phyloP scores from a whole-genome alignment of 2,888 invertebrate genomes.

The Brenthis ino region DNA sequence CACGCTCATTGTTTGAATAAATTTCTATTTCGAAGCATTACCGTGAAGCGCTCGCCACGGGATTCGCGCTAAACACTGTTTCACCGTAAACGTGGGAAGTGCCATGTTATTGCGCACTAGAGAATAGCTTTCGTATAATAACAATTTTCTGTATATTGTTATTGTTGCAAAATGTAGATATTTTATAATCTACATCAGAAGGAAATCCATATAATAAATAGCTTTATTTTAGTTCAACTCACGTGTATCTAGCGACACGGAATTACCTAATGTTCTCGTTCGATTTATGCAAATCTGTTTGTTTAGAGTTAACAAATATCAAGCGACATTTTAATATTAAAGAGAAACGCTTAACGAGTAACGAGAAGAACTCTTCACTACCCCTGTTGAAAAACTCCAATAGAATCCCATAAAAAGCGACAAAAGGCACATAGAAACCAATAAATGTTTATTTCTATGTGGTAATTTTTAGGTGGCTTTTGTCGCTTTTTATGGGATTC shows the following conservation, averaged over 20 bases:
- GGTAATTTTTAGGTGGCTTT: too few species aligned
- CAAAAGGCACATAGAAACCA: too few species aligned
- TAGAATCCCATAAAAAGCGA: too few species aligned
- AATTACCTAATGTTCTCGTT: too few species aligned
- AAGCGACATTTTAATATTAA: not conserved
- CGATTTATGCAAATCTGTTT: not conserved
- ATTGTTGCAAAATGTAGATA: slow-evolving; percentile 26
- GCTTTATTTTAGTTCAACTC: slow-evolving; percentile 5
- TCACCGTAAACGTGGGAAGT: slow-evolving; percentile 61
- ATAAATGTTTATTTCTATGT: too few species aligned
- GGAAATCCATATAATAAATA: slow-evolving; percentile 24
- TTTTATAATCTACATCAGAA: slow-evolving; percentile 28
- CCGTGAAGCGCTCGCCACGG: slow-evolving; percentile 60
- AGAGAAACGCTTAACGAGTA: too few species aligned
- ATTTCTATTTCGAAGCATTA: slow-evolving; percentile 78
- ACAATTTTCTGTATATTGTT: slow-evolving; percentile 40
- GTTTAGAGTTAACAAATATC: not conserved
- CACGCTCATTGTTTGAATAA: slow-evolving; percentile 78
- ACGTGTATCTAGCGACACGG: not conserved
- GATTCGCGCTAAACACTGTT: slow-evolving; percentile 64
- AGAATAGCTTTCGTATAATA: slow-evolving; percentile 44
- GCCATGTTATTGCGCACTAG: slow-evolving; percentile 60
- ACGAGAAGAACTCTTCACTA: too few species aligned
- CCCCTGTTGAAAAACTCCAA: too few species aligned
- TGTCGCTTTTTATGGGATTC: too few species aligned